Evolutionary conservation across 2,888 invertebrate species (phyloP), one percentile per base, ranked within the genome.

Genomic region (Margaritifera margaritifera): DNA sequence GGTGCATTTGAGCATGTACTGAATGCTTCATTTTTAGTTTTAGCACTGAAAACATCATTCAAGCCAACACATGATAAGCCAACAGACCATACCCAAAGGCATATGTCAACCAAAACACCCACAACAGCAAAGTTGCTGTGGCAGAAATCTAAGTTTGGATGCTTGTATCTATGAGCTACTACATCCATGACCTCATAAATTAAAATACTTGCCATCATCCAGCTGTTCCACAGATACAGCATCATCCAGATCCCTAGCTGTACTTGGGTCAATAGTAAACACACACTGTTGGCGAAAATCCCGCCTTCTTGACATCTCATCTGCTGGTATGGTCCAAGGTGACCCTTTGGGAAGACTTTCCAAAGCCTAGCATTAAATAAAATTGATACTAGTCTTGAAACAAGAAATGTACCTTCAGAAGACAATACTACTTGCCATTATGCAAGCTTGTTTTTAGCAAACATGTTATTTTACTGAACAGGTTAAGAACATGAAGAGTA

Each of bases 191-290:
- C 42, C 11, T 31, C 31, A 31, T 31, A 31, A 31, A n/a, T 87
- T 53, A 90, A 86, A 78, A 58, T 42, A 75, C 69, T 66, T 74
- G 85, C 88, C 95, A 90, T 95, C 94, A 2, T 92, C 92, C 51
- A 97, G 89, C 76, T 91, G 88, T 82, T 92, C 93, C 81, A 95
- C 94, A 19, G 96, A 97, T 18, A 99, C 90, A 0, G 98, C 98
- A 91, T 99, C 98, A 88, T 99, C 98, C 84, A 99, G 92, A 91
- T 99, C 98, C 66, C 95, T 92, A 4, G 98, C 97, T 60, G 95
- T 96, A 51, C 92, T 91, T 6, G 98, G 98, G 91, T 99, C 98
- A 79, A 99, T 97, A 1, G 98, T 97, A 86, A 98, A 98, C 66
- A 98, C 92, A 86, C 96, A 96, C 71, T 94, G 91, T 18, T 88